Conservation (phyloP, 2,888 invertebrate genomes). For the Norana najaformis region DNA sequence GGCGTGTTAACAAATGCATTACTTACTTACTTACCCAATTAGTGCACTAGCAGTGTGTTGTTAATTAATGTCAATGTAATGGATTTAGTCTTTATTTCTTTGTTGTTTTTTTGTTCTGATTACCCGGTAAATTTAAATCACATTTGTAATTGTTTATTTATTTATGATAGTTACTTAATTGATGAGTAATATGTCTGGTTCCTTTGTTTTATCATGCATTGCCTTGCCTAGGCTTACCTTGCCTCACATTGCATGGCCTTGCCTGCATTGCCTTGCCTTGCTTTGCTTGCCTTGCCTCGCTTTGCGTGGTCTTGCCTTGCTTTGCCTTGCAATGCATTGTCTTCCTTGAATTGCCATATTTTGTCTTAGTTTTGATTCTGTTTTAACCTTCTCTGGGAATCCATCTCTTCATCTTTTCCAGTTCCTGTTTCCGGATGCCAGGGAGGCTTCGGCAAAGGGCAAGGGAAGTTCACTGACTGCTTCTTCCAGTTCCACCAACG, state of each 20-base stretch:
- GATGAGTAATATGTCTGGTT: too few relatives aligned
- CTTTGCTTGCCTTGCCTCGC: not conserved
- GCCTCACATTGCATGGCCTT: not conserved
- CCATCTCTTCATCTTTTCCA: slow-evolving; percentile 2
- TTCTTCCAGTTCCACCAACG: not conserved
- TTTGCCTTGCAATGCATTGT: not conserved
- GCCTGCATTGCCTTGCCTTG: not conserved
- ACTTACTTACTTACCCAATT: too few relatives aligned
- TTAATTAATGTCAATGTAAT: too few relatives aligned
- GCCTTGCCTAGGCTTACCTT: not conserved
- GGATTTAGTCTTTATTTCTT: not conserved
- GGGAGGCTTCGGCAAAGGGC: not conserved
- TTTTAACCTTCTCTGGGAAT: not conserved
- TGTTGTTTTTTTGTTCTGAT: not conserved
- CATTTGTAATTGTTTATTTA: not conserved
- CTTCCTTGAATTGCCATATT: not conserved
- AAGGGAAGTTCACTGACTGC: not conserved
- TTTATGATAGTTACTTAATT: too few relatives aligned
- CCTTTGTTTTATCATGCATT: too few relatives aligned
- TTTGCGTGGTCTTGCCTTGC: not conserved
- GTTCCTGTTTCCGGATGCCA: slow-evolving; percentile 34
- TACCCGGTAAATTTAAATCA: not conserved
- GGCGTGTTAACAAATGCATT: too few relatives aligned
- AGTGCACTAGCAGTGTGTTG: too few relatives aligned
- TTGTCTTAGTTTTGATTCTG: not conserved